Base-by-base conservation (phyloP, 2,113 vertebrate genomes). In the Sphaerodactylus townsendi region DNA sequence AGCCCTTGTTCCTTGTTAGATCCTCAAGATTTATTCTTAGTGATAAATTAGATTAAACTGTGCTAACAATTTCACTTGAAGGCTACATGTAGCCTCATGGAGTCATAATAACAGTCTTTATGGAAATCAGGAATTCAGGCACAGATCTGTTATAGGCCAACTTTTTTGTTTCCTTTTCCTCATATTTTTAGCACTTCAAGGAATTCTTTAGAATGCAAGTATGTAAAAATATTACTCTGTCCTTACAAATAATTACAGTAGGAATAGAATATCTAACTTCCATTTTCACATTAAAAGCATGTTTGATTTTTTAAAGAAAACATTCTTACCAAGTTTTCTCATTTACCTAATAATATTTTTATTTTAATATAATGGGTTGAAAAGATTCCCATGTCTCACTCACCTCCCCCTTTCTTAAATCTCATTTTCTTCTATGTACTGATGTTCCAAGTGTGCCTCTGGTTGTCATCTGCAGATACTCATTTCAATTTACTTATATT, bases 331-430 rank as follows among this genome's bases (percentile, higher is more conserved):
- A 62, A 21, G 8, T 11, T 83, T 90, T 88, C 17, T 53, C 81
- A 64, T 50, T 79, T 76, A 21, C 23, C 66, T 4, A 71, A 84
- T 65, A 75, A 14, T 2, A 13, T 86, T 79, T 28, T 33, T 70
- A 14, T 50, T 65, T 10, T 25, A 86, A 71, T 14, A 25, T 62
- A 84, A 19, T 79, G 9, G 62, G 90, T 83, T 70, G 53, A 41
- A 37, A 70, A 0, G 0, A n/a, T 25, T 1, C 37, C 85, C 6
- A 0, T 28, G 64, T 23, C 35, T 81, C 33, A 56, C 23, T 2
- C 23, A 78, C 37, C 0, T 23, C 85, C 33, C 35, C 69, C 13
- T 35, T 78, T 14, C 3, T 59, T 56, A 46, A 41, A n/a, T 33
- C 50, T 70, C 28, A 71, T 80, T 80, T 25, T 70, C 10, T 39